Percentiles rank a stretch among this genome's conserved stretches.
Conservation (phyloP, 2,888 invertebrate genomes). For the Cryptocheilus praepositus region DNA sequence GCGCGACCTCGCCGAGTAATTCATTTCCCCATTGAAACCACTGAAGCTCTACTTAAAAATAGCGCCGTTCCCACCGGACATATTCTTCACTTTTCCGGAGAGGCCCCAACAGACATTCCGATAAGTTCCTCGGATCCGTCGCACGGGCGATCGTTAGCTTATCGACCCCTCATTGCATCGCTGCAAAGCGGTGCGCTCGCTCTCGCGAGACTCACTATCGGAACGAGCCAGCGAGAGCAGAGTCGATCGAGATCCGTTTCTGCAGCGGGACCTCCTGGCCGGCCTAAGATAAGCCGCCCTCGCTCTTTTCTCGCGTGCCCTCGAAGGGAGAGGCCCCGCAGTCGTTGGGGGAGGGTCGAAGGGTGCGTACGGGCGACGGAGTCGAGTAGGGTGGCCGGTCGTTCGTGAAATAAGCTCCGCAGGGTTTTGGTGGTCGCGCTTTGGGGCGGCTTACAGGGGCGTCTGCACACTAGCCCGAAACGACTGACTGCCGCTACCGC, state of each 20-base stretch:
- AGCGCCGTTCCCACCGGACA: no score
- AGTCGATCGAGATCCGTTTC: slow-evolving; percentile 53
- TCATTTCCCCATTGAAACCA: no score
- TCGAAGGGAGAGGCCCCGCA: slow-evolving; percentile 23
- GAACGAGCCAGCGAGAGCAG: no score
- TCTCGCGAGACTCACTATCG: no score
- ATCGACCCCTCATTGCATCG: no score
- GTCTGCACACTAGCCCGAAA: slow-evolving; percentile 49
- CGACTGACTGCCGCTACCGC: slow-evolving; percentile 50
- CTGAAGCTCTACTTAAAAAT: no score
- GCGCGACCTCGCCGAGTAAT: no score
- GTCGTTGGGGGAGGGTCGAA: slow-evolving; percentile 24
- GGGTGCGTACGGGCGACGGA: slow-evolving; percentile 44
- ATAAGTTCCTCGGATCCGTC: no score
- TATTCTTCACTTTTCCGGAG: no score
- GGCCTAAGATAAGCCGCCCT: slow-evolving; percentile 68
- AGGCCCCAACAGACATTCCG: no score
- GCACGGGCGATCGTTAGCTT: no score
- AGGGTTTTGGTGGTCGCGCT: slow-evolving; percentile 73
- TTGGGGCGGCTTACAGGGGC: slow-evolving; percentile 68
- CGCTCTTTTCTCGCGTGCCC: slow-evolving; percentile 52
- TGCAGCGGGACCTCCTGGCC: slow-evolving; percentile 56
- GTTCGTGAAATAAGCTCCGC: slow-evolving; percentile 72
- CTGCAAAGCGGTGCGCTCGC: no score
- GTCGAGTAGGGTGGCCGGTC: slow-evolving; percentile 58